These are phyloP conservation scores for Prionace glauca DNA, from an alignment of 2,797 vertebrate species.

Conservation along the genomic window DNA sequence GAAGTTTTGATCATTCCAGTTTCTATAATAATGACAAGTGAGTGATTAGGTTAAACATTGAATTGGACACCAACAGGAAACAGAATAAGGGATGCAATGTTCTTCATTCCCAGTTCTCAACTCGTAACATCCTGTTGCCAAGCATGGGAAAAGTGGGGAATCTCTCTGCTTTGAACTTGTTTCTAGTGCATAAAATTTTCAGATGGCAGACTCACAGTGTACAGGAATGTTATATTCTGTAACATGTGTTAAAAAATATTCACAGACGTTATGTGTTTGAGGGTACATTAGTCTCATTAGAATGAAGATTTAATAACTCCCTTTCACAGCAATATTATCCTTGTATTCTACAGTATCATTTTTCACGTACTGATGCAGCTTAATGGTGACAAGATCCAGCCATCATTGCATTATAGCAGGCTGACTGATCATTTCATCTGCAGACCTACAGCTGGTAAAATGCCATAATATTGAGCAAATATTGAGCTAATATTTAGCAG, in stretches of 20 bases:
- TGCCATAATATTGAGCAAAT: not conserved
- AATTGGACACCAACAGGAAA: not conserved
- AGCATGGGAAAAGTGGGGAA: not conserved
- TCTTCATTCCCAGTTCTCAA: too few species aligned
- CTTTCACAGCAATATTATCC: not conserved
- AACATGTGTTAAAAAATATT: too few species aligned
- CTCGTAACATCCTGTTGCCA: not conserved
- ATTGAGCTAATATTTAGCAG: too few species aligned
- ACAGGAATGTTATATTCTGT: too few species aligned
- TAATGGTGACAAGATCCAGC: not conserved
- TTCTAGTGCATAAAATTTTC: not conserved
- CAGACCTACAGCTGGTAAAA: not conserved
- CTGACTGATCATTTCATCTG: not conserved
- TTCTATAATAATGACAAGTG: conserved; percentile 42
- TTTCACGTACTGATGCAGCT: not conserved
- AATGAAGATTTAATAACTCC: not conserved
- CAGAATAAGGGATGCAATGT: not conserved
- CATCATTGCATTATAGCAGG: not conserved
- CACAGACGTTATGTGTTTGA: too few species aligned
- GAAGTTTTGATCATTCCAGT: conserved; percentile 53
- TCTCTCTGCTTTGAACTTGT: not conserved
- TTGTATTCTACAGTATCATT: not conserved
- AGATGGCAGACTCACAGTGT: not conserved
- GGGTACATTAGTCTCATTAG: not conserved
- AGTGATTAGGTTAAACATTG: not conserved